phyloP scores from a whole-genome alignment of 2,888 invertebrate species.

The Ectemnius lituratus region DNA sequence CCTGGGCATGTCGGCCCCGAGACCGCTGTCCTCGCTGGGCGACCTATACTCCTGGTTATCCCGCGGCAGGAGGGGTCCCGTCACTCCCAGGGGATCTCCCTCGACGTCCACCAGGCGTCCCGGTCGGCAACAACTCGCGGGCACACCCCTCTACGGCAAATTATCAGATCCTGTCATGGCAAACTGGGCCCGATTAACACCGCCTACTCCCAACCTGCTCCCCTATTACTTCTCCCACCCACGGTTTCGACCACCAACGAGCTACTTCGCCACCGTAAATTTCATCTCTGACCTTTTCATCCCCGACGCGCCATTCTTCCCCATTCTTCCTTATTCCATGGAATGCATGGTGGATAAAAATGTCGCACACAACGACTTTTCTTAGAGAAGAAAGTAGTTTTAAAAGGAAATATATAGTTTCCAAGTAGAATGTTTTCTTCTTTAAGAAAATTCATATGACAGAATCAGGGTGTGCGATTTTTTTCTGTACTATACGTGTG shows the following conservation, averaged over 20 bases:
- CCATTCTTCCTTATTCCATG: too few relatives aligned
- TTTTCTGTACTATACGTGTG: too few relatives aligned
- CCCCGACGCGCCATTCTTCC: too few relatives aligned
- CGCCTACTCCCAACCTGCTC: conserved; percentile 28
- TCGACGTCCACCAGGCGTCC: conserved; percentile 76
- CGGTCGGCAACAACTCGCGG: conserved; percentile 73
- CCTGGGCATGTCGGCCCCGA: conserved; percentile 88
- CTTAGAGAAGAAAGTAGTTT: too few relatives aligned
- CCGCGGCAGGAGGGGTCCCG: conserved; percentile 73
- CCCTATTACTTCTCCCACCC: conserved; percentile 23
- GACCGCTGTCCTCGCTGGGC: conserved; percentile 96
- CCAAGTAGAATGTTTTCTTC: too few relatives aligned
- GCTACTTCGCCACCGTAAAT: background rate
- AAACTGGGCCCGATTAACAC: too few relatives aligned
- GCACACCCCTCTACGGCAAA: conserved; percentile 75
- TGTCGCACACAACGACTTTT: too few relatives aligned
- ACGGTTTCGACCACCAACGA: conserved; percentile 52
- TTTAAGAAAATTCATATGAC: too few relatives aligned
- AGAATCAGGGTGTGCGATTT: too few relatives aligned
- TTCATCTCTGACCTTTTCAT: too few relatives aligned
- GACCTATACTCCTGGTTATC: conserved; percentile 88
- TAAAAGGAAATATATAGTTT: too few relatives aligned
- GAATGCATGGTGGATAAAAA: too few relatives aligned
- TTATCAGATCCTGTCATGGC: conserved; percentile 68
- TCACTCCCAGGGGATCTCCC: conserved; percentile 76